Percentiles rank a stretch among this genome's conserved stretches.
Evolutionary conservation across 2,113 vertebrate species (phyloP).

Genomic region (Oncorhynchus mykiss): DNA sequence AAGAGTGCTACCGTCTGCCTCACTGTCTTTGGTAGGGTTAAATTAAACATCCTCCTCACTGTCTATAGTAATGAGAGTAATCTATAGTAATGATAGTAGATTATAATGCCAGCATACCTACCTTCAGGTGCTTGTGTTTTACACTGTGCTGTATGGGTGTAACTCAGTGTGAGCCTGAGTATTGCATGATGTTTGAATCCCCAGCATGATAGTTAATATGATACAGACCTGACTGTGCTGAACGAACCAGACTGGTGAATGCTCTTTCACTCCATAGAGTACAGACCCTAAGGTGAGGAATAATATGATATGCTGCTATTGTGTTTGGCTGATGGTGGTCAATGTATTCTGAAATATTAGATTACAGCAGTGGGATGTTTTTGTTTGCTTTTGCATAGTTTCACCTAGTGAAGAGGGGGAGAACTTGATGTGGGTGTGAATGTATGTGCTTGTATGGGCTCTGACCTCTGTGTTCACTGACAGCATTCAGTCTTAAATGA

Average conservation of each 20-base stretch:
- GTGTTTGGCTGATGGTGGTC: neutral
- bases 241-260: neutral
- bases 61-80: neutral
- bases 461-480: neutral
- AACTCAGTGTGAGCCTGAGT: neutral
- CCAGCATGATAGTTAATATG: too few relatives aligned
- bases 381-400: constrained; percentile 4
- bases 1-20: constrained; percentile 71
- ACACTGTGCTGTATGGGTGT: too few relatives aligned
- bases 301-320: neutral
- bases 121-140: too few relatives aligned
- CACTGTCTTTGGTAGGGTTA: constrained; percentile 63
- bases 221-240: neutral
- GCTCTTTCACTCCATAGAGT: neutral
- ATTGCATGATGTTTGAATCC: too few relatives aligned
- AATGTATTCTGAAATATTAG: neutral
- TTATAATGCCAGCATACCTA: too few relatives aligned
- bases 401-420: constrained; percentile 4
- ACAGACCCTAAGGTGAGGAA: neutral
- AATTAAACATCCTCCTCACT: neutral
- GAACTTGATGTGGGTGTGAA: neutral
- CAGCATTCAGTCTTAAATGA: too few relatives aligned
- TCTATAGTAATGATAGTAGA: too few relatives aligned
- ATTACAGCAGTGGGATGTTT: neutral
- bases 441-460: constrained; percentile 21